Evolutionary conservation across 2,113 vertebrate genomes (phyloP).

Genomic region (Tamias sibiricus): DNA sequence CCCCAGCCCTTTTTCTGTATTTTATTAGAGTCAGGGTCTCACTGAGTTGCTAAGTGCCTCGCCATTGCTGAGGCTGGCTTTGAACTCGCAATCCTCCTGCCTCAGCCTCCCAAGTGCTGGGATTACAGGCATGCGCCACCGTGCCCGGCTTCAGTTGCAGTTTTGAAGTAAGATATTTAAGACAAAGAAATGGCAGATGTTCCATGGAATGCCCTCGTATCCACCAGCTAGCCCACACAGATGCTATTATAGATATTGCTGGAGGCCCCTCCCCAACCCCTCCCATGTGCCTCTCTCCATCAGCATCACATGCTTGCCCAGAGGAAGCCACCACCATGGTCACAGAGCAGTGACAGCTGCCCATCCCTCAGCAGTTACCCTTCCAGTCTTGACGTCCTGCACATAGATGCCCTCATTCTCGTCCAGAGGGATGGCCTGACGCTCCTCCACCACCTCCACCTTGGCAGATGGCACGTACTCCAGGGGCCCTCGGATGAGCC

Average conservation of each 20-base stretch:
- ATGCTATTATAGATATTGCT: fast-evolving
- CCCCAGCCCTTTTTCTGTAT: too few species aligned
- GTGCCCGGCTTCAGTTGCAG: background rate
- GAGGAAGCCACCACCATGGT: background rate
- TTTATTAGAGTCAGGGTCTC: too few species aligned
- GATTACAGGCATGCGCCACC: too few species aligned
- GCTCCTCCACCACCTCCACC: constrained; percentile 90
- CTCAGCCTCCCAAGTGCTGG: too few species aligned
- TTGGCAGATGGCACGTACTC: constrained; percentile 92
- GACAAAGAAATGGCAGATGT: background rate
- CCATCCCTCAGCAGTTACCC: constrained; percentile 82
- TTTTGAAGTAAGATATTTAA: background rate
- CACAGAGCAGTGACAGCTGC: fast-evolving
- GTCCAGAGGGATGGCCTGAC: constrained; percentile 91
- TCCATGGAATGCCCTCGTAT: background rate
- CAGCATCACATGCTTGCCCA: fast-evolving
- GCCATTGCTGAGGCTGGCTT: too few species aligned
- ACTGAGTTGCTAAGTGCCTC: too few species aligned
- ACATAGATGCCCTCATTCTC: constrained; percentile 96
- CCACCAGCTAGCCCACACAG: background rate
- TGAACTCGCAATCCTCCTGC: too few species aligned
- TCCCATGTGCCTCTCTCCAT: fast-evolving
- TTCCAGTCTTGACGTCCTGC: constrained; percentile 92
- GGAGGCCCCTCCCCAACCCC: too few species aligned
- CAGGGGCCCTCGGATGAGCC: constrained; percentile 94